Evolutionary conservation across 2,888 invertebrate genomes (phyloP).

Genomic region (Norana najaformis): DNA sequence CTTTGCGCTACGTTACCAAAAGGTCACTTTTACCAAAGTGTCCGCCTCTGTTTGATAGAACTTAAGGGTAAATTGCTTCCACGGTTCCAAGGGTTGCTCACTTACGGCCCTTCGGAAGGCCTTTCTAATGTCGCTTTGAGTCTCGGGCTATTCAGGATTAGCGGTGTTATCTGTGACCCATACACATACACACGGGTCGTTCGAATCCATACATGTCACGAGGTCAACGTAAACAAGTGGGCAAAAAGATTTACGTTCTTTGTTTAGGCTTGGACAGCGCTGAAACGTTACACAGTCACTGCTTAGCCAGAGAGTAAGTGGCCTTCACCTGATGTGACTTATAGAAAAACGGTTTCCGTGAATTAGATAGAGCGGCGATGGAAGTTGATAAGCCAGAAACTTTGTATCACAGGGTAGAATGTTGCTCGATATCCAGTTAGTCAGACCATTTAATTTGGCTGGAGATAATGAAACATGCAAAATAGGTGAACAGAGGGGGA

Average conservation of each 20-base stretch:
- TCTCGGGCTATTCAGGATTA: background rate
- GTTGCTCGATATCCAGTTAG: background rate
- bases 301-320: background rate
- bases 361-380: background rate
- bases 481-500: background rate
- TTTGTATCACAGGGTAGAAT: background rate
- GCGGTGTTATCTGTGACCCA: background rate
- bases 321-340: background rate
- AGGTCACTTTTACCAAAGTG: background rate
- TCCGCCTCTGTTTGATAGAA: no score
- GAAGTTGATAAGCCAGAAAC: slow-evolving; percentile 13
- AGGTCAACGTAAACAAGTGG: background rate
- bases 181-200: no score
- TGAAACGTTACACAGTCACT: background rate
- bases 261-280: background rate
- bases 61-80: no score
- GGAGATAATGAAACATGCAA: background rate
- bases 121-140: background rate
- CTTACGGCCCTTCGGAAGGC: background rate
- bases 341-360: background rate
- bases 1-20: background rate
- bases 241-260: background rate
- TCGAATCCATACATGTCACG: background rate
- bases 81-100: no score
- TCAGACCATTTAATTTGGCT: background rate